Base-by-base conservation (phyloP, 2,888 invertebrate genomes). In the Odiellus spinosus region DNA sequence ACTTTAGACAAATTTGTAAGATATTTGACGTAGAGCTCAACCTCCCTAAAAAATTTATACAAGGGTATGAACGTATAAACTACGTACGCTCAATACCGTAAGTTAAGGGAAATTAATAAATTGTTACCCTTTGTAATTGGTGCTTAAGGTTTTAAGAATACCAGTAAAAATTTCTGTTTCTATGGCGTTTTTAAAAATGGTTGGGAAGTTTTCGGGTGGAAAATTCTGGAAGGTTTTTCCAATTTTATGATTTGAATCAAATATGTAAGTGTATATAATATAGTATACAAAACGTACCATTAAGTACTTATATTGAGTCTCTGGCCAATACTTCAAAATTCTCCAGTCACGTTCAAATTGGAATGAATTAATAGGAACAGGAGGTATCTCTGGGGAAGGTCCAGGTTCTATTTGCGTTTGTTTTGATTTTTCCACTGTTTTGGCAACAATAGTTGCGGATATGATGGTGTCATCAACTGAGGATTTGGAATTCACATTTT, bases 341-440 rank as follows among this genome's bases (percentile, higher is more conserved):
- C 41, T 45, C 52, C 52, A 52, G 19, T 52, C 47, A 10, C 41
- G 41, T 14, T 44, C 39, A 45, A 52, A 52, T 20, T 52, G 52
- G 20, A 35, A 52, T n/a, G 47, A 44, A 11, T 42, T 35, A 15
- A 18, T 11, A n/a, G 52, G 52, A 12, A 43, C 36, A 40, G 47
- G 26, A 12, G 49, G 49, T 17, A 49, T 19, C 4, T 36, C n/a
- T 20, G 39, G 52, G 38, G 26, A 26, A 26, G 26, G 26, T 26
- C 26, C 26, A 26, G 4, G 26, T 26, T 26, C 26, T 26, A n/a
- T n/a, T n/a, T n/a, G n/a, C n/a, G n/a, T n/a, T n/a, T 26, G 5
- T 26, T 26, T 8, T 26, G 8, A 26, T 26, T 26, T 26, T 26
- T 26, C 26, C 26, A 6, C 8, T 26, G 26, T 26, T 26, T 26